Conservation (phyloP, 2,113 vertebrate species). For the Pampusana beccarii region DNA sequence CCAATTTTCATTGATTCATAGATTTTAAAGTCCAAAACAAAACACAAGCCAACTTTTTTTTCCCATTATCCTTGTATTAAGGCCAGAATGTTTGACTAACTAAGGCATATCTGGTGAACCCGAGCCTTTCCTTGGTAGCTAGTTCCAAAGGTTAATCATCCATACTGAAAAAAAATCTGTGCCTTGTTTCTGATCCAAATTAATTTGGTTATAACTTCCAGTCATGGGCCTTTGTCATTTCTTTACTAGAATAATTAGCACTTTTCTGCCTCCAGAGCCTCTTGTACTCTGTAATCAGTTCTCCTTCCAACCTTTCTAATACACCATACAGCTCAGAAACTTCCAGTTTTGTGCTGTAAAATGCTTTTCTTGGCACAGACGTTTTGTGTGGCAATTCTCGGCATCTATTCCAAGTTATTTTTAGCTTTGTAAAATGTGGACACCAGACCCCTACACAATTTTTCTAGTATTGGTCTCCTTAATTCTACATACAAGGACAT, state of each 20-base stretch:
- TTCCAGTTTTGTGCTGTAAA: background rate
- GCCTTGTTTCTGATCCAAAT: conserved; percentile 12
- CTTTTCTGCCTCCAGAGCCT: background rate
- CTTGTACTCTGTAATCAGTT: background rate
- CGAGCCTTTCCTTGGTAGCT: background rate
- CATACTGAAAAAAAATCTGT: background rate
- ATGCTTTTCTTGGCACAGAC: conserved; percentile 52
- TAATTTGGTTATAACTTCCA: conserved; percentile 9
- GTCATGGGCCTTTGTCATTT: background rate
- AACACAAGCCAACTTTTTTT: background rate
- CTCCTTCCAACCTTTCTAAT: conserved; percentile 11
- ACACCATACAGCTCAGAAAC: conserved; percentile 8
- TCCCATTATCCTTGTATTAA: background rate
- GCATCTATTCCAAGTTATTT: conserved; percentile 43
- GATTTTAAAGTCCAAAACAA: conserved; percentile 1
- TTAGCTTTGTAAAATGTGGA: conserved; percentile 50
- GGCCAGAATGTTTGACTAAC: conserved; percentile 18
- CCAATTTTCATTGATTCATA: conserved; percentile 34
- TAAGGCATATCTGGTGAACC: conserved; percentile 19
- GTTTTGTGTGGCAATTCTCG: conserved; percentile 21
- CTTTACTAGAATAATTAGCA: conserved; percentile 35
- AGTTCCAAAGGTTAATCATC: background rate
- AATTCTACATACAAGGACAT: conserved; percentile 45
- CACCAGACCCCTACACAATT: conserved; percentile 8
- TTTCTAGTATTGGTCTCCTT: conserved; percentile 12